Percentiles rank a stretch among this genome's conserved stretches.
Evolutionary conservation across 1,140 invertebrate species (phyloP).

Genomic region (Episyrphus balteatus): DNA sequence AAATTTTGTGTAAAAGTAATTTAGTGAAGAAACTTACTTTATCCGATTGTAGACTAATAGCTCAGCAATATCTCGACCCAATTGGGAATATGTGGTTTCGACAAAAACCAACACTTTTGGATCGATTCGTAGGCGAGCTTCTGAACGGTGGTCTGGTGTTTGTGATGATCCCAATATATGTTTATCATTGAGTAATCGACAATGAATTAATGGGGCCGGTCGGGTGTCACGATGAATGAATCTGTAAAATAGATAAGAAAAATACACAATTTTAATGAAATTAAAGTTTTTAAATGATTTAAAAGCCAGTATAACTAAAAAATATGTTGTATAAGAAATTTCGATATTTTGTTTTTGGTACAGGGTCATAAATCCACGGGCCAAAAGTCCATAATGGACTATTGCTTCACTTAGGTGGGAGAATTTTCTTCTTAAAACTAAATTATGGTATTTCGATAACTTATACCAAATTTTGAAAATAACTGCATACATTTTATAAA

Average conservation of each 20-base stretch:
- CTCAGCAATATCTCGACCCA: slow-evolving; percentile 87
- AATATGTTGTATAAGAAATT: no score
- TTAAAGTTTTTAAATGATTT: no score
- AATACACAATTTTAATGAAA: background rate
- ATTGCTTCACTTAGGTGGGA: no score
- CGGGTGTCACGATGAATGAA: slow-evolving; percentile 62
- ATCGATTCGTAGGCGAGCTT: slow-evolving; percentile 72
- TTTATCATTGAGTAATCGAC: slow-evolving; percentile 56
- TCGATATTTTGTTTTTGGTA: no score
- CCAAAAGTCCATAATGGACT: no score
- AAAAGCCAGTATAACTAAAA: no score
- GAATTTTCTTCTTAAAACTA: no score
- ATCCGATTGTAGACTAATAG: slow-evolving; percentile 86
- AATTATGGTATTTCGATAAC: no score
- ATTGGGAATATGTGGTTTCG: slow-evolving; percentile 84
- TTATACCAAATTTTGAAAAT: no score
- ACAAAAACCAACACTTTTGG: slow-evolving; percentile 88
- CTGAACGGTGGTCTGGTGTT: slow-evolving; percentile 68
- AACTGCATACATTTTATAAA: no score
- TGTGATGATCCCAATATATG: slow-evolving; percentile 42
- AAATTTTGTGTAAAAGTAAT: no score
- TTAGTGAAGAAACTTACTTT: slow-evolving; percentile 53
- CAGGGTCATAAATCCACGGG: no score
- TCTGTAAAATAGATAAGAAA: slow-evolving; percentile 39
- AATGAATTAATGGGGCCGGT: slow-evolving; percentile 67